These are phyloP conservation scores for Xanthorhoe spadicearia DNA, from an alignment of 2,888 invertebrate genomes.

Conservation along the genomic window DNA sequence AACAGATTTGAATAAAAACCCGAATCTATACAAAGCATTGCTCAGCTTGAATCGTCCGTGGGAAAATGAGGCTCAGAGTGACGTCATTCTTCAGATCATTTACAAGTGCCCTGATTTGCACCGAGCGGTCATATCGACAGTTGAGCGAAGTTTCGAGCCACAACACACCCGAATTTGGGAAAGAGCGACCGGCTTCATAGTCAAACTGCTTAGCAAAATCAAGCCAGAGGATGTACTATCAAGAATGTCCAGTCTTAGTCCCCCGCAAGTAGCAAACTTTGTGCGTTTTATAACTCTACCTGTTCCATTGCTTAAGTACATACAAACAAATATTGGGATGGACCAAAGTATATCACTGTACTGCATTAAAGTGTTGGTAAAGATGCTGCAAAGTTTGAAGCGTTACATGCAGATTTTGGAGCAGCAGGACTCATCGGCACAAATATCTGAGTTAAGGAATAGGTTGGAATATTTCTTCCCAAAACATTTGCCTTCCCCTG, in stretches of 20 bases:
- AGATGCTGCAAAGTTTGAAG: slow-evolving; percentile 82
- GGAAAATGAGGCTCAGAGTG: slow-evolving; percentile 87
- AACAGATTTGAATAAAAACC: slow-evolving; percentile 85
- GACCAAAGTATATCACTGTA: slow-evolving; percentile 74
- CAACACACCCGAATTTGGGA: slow-evolving; percentile 83
- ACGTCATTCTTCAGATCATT: slow-evolving; percentile 87
- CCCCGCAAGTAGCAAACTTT: slow-evolving; percentile 82
- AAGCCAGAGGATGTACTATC: slow-evolving; percentile 79
- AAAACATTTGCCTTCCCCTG: slow-evolving; percentile 74
- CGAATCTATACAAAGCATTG: slow-evolving; percentile 86
- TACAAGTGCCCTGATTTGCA: slow-evolving; percentile 89
- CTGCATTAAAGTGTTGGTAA: slow-evolving; percentile 80
- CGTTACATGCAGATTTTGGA: slow-evolving; percentile 82
- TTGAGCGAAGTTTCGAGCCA: slow-evolving; percentile 86
- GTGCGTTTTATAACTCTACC: slow-evolving; percentile 81
- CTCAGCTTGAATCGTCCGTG: slow-evolving; percentile 88
- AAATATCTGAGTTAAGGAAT: slow-evolving; percentile 64
- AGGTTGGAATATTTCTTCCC: slow-evolving; percentile 76
- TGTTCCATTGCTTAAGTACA: slow-evolving; percentile 75
- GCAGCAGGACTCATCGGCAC: slow-evolving; percentile 56
- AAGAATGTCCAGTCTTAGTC: slow-evolving; percentile 72
- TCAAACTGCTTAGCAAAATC: slow-evolving; percentile 73
- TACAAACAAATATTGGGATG: slow-evolving; percentile 65
- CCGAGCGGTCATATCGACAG: slow-evolving; percentile 84
- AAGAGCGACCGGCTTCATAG: slow-evolving; percentile 74